phyloP scores from a whole-genome alignment of 2,797 vertebrate species.

The Sphaeramia orbicularis region DNA sequence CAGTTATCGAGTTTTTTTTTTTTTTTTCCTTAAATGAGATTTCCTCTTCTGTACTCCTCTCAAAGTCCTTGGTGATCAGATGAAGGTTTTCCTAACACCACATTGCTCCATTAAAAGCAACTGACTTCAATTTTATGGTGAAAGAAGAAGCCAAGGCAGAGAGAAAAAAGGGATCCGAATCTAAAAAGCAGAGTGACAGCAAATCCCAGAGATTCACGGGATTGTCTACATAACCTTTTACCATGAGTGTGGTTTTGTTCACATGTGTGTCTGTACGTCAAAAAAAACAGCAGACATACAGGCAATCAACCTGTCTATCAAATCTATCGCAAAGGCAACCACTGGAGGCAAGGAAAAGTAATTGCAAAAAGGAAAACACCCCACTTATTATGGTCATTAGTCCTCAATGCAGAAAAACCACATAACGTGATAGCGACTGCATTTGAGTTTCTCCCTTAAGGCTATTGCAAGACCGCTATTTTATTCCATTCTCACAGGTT shows the following conservation, averaged over 20 bases:
- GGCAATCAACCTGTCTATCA: slow-evolving; percentile 59
- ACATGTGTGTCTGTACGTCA: neutral
- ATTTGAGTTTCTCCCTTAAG: slow-evolving; percentile 49
- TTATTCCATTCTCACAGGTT: slow-evolving; percentile 39
- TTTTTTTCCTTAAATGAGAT: slow-evolving; percentile 63
- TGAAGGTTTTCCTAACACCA: slow-evolving; percentile 58
- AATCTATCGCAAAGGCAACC: slow-evolving; percentile 21
- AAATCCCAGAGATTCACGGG: slow-evolving; percentile 27
- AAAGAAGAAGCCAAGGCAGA: slow-evolving; percentile 48
- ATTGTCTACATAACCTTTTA: slow-evolving; percentile 25
- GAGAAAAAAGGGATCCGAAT: slow-evolving; percentile 57
- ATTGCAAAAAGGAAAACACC: slow-evolving; percentile 60
- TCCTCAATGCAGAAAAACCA: slow-evolving; percentile 53
- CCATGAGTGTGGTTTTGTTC: slow-evolving; percentile 1
- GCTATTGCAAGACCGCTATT: slow-evolving; percentile 35
- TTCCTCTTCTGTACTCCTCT: slow-evolving; percentile 78
- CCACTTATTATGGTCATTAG: slow-evolving; percentile 67
- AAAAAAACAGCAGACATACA: slow-evolving; percentile 28
- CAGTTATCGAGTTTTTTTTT: slow-evolving; percentile 56
- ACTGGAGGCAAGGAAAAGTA: slow-evolving; percentile 61
- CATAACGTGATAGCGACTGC: slow-evolving; percentile 29
- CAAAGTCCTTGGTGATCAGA: slow-evolving; percentile 63
- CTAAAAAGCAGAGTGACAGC: slow-evolving; percentile 47
- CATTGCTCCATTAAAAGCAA: slow-evolving; percentile 15
- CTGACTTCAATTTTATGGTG: slow-evolving; percentile 57